phyloP scores from a whole-genome alignment of 2,888 invertebrate genomes.

The Epinotia bilunana region DNA sequence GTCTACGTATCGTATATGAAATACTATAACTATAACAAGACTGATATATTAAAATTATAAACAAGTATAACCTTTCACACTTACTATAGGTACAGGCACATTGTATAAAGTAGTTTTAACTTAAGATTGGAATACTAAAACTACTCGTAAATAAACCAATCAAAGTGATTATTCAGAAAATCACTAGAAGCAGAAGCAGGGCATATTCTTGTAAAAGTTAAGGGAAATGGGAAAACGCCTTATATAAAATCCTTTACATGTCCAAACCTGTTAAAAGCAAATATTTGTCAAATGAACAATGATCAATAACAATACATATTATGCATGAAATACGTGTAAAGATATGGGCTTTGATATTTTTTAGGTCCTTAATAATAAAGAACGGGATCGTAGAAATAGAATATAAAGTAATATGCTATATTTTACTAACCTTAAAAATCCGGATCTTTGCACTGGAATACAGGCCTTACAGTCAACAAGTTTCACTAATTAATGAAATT shows the following conservation, averaged over 20 bases:
- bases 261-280: conserved; percentile 5
- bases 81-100: neutral
- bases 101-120: neutral
- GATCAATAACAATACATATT: neutral
- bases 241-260: neutral
- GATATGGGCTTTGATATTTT: too few species aligned
- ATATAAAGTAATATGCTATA: neutral
- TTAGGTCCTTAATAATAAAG: neutral
- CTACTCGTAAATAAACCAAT: conserved; percentile 12
- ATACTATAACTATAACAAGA: neutral
- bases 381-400: neutral
- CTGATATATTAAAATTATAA: neutral
- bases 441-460: conserved; percentile 20
- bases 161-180: neutral
- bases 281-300: neutral
- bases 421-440: conserved; percentile 42
- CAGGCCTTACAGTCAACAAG: neutral
- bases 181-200: neutral
- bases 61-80: neutral
- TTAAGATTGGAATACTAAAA: neutral
- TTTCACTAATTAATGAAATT: conserved; percentile 51
- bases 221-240: neutral
- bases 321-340: neutral
- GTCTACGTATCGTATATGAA: too few species aligned
- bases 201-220: neutral